These are phyloP conservation scores for Pristionchus maxplancki DNA, from an alignment of 2,888 invertebrate species.

Conservation along the genomic window DNA sequence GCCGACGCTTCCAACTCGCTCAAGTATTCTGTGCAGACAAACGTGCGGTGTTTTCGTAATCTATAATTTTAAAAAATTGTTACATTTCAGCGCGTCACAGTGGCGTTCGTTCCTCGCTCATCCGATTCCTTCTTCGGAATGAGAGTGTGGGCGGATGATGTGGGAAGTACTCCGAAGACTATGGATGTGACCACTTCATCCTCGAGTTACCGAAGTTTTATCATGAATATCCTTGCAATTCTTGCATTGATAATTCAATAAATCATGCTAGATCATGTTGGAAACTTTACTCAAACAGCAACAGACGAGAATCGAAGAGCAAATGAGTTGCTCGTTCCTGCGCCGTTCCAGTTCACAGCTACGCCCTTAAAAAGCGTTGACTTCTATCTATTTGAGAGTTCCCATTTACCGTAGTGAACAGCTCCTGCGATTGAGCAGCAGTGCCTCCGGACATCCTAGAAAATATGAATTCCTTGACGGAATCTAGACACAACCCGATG, in stretches of 20 bases:
- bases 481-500: too few relatives aligned
- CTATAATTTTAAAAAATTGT: too few relatives aligned
- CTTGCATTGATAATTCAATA: background rate
- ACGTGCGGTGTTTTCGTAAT: background rate
- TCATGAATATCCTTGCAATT: background rate
- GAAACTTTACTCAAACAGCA: background rate
- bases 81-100: background rate
- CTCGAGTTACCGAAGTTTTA: background rate
- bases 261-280: background rate
- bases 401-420: conserved; percentile 2
- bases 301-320: conserved; percentile 6
- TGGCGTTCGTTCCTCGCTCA: background rate
- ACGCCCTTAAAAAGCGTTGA: conserved; percentile 10
- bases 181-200: background rate
- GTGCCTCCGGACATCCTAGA: conserved; percentile 2
- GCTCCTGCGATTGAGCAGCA: background rate
- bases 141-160: background rate
- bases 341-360: background rate
- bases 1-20: background rate
- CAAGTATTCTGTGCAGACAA: background rate
- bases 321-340: conserved; percentile 11
- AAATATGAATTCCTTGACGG: background rate
- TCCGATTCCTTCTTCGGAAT: background rate
- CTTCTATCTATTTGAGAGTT: background rate
- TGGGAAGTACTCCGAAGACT: background rate